phyloP scores from a whole-genome alignment of 2,888 invertebrate species.

The Drosophila yooni region DNA sequence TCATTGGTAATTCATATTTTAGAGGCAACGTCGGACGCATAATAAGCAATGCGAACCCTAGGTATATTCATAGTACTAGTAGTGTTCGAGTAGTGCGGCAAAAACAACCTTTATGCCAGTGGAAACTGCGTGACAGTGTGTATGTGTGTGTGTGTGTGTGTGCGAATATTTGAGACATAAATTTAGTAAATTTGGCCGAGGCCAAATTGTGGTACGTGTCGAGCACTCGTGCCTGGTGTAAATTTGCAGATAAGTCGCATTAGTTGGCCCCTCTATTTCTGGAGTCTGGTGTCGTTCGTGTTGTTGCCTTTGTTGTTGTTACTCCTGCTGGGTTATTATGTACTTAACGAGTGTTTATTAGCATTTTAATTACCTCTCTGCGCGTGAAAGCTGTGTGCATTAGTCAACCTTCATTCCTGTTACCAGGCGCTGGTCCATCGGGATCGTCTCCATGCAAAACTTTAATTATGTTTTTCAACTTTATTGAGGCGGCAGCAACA shows the following conservation, averaged over 20 bases:
- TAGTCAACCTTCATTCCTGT: constrained; percentile 66
- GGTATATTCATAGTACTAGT: constrained; percentile 4
- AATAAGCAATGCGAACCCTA: constrained; percentile 58
- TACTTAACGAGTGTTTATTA: constrained; percentile 79
- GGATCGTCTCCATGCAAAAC: constrained; percentile 55
- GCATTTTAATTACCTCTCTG: constrained; percentile 80
- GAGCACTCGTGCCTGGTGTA: constrained; percentile 60
- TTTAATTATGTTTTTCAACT: constrained; percentile 78
- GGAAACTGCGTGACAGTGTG: neutral
- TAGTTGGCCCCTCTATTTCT: constrained; percentile 59
- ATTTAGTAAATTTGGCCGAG: constrained; percentile 61
- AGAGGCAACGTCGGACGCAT: constrained; percentile 62
- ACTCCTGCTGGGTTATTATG: constrained; percentile 65
- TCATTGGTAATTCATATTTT: constrained; percentile 77
- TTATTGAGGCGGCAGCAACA: constrained; percentile 55
- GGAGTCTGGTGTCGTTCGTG: constrained; percentile 11
- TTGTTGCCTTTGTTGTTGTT: constrained; percentile 21
- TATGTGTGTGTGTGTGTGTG: constrained; percentile 25
- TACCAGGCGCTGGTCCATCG: constrained; percentile 38
- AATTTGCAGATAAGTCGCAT: constrained; percentile 78
- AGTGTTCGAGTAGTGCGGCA: constrained; percentile 23
- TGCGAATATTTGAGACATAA: constrained; percentile 70
- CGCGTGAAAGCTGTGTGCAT: constrained; percentile 75
- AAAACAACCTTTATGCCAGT: constrained; percentile 11
- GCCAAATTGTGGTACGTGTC: constrained; percentile 59